Conservation (phyloP, 2,888 invertebrate species). For the Troglohyphantes excavatus region DNA sequence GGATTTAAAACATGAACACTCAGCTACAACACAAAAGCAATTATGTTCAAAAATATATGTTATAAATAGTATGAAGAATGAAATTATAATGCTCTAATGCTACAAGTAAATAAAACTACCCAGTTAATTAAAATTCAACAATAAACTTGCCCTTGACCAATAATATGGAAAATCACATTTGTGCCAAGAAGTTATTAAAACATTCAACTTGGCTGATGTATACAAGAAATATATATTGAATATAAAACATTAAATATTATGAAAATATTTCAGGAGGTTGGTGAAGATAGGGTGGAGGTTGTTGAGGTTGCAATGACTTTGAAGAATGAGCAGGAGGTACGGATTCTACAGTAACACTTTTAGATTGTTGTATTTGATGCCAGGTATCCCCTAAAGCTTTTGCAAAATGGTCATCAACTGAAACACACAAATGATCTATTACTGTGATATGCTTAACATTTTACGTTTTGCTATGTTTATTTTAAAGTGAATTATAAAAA, state of each 20-base stretch:
- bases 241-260: conserved; percentile 17
- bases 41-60: conserved; percentile 36
- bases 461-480: no score
- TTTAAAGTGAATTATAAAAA: no score
- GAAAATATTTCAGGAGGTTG: conserved; percentile 66
- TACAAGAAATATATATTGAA: conserved; percentile 16
- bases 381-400: conserved; percentile 93
- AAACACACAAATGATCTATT: conserved; percentile 36
- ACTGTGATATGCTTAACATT: no score
- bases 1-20: conserved; percentile 14
- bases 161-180: conserved; percentile 4
- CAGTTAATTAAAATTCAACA: conserved; percentile 18
- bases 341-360: conserved; percentile 41
- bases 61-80: conserved; percentile 53
- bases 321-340: conserved; percentile 41
- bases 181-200: conserved; percentile 14
- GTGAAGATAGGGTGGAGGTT: conserved; percentile 49
- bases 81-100: conserved; percentile 25
- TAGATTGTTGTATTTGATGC: conserved; percentile 84
- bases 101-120: conserved; percentile 50
- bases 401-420: conserved; percentile 95
- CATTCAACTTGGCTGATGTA: not conserved
- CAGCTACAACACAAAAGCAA: conserved; percentile 28
- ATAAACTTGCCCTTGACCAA: conserved; percentile 34
- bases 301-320: conserved; percentile 42